Percentiles rank a stretch among this genome's conserved stretches.
Evolutionary conservation across 2,797 vertebrate species (phyloP).

Genomic region (Yasuhikotakia modesta): DNA sequence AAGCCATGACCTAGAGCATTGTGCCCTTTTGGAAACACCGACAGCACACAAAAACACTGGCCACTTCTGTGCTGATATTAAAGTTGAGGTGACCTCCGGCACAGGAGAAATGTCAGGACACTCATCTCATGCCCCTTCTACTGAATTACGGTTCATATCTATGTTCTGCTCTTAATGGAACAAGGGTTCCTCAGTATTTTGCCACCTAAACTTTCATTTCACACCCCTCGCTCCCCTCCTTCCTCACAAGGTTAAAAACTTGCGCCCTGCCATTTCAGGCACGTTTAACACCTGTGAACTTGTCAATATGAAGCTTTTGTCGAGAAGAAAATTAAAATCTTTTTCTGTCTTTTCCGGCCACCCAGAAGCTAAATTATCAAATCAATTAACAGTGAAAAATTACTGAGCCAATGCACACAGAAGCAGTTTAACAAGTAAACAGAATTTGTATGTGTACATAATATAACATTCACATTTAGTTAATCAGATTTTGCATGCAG

Average conservation of each 20-base stretch:
- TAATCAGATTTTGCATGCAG: neutral
- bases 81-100: constrained; percentile 60
- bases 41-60: constrained; percentile 64
- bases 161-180: constrained; percentile 60
- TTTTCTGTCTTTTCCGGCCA: neutral
- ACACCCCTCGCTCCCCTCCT: constrained; percentile 18
- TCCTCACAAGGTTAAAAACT: constrained; percentile 19
- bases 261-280: constrained; percentile 6
- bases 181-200: constrained; percentile 47
- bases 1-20: constrained; percentile 30
- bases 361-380: neutral
- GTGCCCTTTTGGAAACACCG: constrained; percentile 68
- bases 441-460: neutral
- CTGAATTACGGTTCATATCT: constrained; percentile 65
- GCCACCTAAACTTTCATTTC: constrained; percentile 63
- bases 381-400: neutral
- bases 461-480: neutral
- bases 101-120: constrained; percentile 65
- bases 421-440: neutral
- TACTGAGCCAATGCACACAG: neutral
- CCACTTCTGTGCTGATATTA: constrained; percentile 68
- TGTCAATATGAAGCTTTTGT: neutral
- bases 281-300: constrained; percentile 43
- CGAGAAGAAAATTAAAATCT: constrained; percentile 18
- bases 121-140: constrained; percentile 62